Percentiles rank a stretch among this genome's conserved stretches.
These are phyloP conservation scores for Drosophila engyochracea DNA, from an alignment of 2,888 invertebrate species.

Conservation along the genomic window DNA sequence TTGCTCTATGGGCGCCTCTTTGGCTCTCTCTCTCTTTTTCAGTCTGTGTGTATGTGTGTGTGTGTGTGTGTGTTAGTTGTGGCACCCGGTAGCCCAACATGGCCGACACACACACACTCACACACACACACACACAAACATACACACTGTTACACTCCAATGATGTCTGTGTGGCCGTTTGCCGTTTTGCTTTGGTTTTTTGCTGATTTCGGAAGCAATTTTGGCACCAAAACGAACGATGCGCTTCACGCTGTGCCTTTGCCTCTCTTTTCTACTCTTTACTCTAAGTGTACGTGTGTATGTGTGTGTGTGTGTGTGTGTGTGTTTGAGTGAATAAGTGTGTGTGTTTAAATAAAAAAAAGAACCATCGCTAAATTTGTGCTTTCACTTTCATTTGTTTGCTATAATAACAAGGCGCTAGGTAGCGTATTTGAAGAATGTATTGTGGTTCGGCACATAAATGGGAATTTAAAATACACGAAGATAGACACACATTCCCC, in stretches of 20 bases:
- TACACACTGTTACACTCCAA: conserved; percentile 23
- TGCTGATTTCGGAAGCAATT: conserved; percentile 79
- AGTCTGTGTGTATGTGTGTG: conserved; percentile 21
- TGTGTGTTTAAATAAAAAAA: conserved; percentile 47
- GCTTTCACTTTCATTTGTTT: conserved; percentile 82
- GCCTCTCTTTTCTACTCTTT: conserved; percentile 17
- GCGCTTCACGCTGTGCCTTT: conserved; percentile 44
- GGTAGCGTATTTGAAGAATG: conserved; percentile 74
- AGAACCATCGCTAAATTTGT: conserved; percentile 74
- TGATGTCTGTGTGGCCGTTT: conserved; percentile 44
- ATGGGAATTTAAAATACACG: conserved; percentile 62
- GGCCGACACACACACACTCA: conserved; percentile 51
- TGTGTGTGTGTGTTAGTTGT: conserved; percentile 50
- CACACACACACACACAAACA: conserved; percentile 54
- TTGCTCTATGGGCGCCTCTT: conserved; percentile 71
- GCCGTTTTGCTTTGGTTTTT: conserved; percentile 61
- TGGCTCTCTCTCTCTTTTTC: conserved; percentile 44
- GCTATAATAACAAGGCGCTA: conserved; percentile 75
- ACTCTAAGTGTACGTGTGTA: conserved; percentile 16
- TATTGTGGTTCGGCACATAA: conserved; percentile 66
- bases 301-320: conserved; percentile 18
- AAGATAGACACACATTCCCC: conserved; percentile 13
- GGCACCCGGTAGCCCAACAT: conserved; percentile 59
- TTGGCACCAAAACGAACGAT: conserved; percentile 73
- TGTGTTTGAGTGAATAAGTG: conserved; percentile 30